phyloP scores from a whole-genome alignment of 2,113 vertebrate genomes.

The Mixornis gularis region DNA sequence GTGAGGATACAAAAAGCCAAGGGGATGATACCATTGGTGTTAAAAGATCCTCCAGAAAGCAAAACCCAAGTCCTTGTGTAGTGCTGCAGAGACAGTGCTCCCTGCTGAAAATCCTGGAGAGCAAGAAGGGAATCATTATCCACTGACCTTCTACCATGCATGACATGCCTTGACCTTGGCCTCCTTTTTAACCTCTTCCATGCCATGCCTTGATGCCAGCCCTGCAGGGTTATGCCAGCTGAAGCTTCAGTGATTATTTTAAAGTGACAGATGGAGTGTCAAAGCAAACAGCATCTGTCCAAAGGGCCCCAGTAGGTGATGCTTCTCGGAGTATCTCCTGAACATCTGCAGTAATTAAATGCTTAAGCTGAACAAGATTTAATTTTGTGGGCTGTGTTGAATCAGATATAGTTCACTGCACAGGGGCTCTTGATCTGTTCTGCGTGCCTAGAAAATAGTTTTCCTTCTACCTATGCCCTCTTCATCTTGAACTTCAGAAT shows the following conservation, averaged over 20 bases:
- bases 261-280: slow-evolving; percentile 51
- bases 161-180: background rate
- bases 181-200: slow-evolving; percentile 47
- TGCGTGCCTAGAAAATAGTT: background rate
- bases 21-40: accelerated
- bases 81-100: background rate
- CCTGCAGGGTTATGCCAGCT: slow-evolving; percentile 4
- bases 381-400: slow-evolving; percentile 20
- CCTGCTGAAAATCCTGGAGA: background rate
- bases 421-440: background rate
- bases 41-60: background rate
- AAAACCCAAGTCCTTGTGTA: background rate
- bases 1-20: background rate
- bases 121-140: background rate
- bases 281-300: slow-evolving; percentile 60
- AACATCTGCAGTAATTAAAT: slow-evolving; percentile 59
- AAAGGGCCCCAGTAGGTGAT: slow-evolving; percentile 36
- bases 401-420: slow-evolving; percentile 25
- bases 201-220: background rate
- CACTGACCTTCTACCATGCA: background rate
- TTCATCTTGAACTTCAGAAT: background rate
- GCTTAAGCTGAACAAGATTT: slow-evolving; percentile 31
- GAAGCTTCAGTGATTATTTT: slow-evolving; percentile 18
- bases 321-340: slow-evolving; percentile 21
- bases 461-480: background rate